Base-by-base conservation (phyloP, 2,888 invertebrate genomes). In the Pristionchus entomophagus region DNA sequence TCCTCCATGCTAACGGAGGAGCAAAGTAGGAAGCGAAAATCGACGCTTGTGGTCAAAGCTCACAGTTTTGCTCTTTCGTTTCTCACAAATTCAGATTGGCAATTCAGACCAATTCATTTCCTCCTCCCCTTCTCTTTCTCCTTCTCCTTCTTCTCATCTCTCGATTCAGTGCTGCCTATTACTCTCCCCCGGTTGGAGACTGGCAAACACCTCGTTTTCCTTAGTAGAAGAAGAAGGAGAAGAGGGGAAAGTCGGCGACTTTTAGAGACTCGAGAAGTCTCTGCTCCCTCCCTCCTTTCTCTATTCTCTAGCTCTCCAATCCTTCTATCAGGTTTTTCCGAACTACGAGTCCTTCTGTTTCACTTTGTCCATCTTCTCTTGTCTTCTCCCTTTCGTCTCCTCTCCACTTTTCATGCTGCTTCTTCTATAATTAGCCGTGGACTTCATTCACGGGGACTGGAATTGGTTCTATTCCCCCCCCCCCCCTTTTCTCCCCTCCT, bases 381-480 rank as follows among this genome's bases (percentile, higher is more conserved):
- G 35, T 35, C 35, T 65, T 14, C 32, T 35, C 69, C 26, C 35
- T 19, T 2, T 45, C 73, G 2, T 17, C 41, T 41, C 22, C 41
- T 22, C 73, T 32, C 41, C 32, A 73, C 41, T 73, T 22, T 19
- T 45, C 41, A 73, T 73, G 73, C 73, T 22, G 6, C 45, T 14
- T 45, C 45, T 45, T 45, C 45, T 62, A 62, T 62, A 62, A 62
- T 62, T 62, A 62, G 62, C 62, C 3, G 14, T 32, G 62, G 62
- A 69, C 69, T 35, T 69, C 38, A 69, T 69, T 69, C 38, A 69
- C 35, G 69, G n/a, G 29, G 69, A 69, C 35, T 41, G 69, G 38
- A 69, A 69, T 38, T 69, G 69, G 69, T 69, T 69, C 69, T 41
- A 69, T 69, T 69, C 22, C 69, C 69, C 35, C 38, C n/a, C 69